These are phyloP conservation scores for Rosalia funebris DNA, from an alignment of 2,888 invertebrate genomes.

Conservation along the genomic window DNA sequence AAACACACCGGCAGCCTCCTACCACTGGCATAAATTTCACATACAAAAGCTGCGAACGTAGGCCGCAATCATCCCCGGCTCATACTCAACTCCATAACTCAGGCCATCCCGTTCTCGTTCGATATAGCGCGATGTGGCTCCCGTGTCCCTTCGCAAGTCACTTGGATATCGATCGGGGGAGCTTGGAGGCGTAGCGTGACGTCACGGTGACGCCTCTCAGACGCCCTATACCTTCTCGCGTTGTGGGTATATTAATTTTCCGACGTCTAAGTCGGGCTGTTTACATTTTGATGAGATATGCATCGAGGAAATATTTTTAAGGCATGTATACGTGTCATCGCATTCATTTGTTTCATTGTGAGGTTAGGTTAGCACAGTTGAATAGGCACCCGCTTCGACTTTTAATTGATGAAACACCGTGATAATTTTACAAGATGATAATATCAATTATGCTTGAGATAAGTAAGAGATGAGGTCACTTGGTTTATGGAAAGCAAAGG, in stretches of 20 bases:
- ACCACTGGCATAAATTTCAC: neutral
- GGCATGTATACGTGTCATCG: too few relatives aligned
- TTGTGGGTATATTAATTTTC: slow-evolving; percentile 12
- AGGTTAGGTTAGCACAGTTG: neutral
- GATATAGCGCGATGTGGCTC: too few relatives aligned
- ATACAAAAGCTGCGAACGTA: neutral
- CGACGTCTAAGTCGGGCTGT: neutral
- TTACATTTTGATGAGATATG: neutral
- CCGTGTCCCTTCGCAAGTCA: too few relatives aligned
- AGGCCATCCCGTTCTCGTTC: too few relatives aligned
- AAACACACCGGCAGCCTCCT: neutral
- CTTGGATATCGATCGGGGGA: slow-evolving; percentile 32
- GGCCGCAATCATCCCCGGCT: neutral
- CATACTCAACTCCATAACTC: too few relatives aligned
- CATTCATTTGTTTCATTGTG: neutral
- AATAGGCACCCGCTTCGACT: neutral
- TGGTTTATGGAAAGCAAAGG: too few relatives aligned
- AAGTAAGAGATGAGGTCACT: too few relatives aligned
- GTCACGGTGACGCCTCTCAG: slow-evolving; percentile 37
- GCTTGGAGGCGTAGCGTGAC: slow-evolving; percentile 33
- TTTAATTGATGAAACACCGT: too few relatives aligned
- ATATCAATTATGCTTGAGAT: too few relatives aligned
- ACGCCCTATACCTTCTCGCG: slow-evolving; percentile 1
- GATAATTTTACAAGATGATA: too few relatives aligned
- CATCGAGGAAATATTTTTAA: slow-evolving; percentile 1